Base-by-base conservation (phyloP, 1,140 invertebrate species). In the Doryteuthis pealeii region DNA sequence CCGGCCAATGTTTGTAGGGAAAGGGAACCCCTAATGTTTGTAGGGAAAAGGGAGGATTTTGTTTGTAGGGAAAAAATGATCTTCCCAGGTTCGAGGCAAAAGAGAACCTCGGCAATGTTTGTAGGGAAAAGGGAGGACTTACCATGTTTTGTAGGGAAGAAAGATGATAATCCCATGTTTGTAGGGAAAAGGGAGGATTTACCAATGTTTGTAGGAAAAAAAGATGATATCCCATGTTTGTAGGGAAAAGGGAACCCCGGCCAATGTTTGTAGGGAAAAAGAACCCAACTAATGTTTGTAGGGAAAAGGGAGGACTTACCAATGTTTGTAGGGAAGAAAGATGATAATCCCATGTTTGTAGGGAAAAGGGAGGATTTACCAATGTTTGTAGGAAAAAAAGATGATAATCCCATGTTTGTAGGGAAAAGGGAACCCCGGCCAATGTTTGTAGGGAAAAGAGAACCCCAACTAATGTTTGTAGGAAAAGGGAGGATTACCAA, bases 71-170 rank as follows among this genome's bases (percentile, higher is more conserved):
- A 68, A 43, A 33, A 33, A 43, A 54, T 65, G 65, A 54, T 31
- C 35, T 18, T 58, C 70, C 15, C 68, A 32, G 33, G 68, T 72
- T 71, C 54, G 72, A 3, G 71, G 67, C 12, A 78, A 76, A 71
- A 72, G 74, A 71, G 73, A 75, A 54, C n/a, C n/a, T n/a, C n/a
- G n/a, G n/a, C n/a, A 30, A 74, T 54, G 30, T 77, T 77, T 69
- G 32, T 74, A 18, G 76, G 73, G 12, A 77, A 77, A 70, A 33
- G 76, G 10, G 45, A 54, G 31, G 1, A 43, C 68, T 18, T 54
- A n/a, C n/a, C 66, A 26, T 22, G 4, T 6, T 72, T 72, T 58
- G 54, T 68, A 5, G 71, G 70, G 22, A 67, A 35, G n/a, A 22
- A 43, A 54, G 62, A 70, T 49, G 43, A 62, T 8, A 0, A 49